Base-by-base conservation (phyloP, 2,888 invertebrate genomes). In the Melolontha melolontha region DNA sequence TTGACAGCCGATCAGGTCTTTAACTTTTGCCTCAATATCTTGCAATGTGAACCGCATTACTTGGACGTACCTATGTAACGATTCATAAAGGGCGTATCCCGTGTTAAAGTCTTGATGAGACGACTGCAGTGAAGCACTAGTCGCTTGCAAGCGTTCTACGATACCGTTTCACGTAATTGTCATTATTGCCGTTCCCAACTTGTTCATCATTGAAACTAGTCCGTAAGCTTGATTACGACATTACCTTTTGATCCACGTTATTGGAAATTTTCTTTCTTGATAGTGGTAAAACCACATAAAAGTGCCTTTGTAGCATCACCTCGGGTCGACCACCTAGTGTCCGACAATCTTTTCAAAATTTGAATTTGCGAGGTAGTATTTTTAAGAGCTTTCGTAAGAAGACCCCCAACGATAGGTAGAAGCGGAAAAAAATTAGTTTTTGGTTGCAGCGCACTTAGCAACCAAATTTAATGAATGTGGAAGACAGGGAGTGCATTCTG, bases 111-210 rank as follows among this genome's bases (percentile, higher is more conserved):
- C 73, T 72, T 68, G 63, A 68, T 72, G 67, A 69, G 69, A 59
- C 42, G 66, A 73, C 69, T 72, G 72, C 59, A 75, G 63, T 63
- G 68, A 69, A 72, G 70, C 71, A 52, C 67, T 73, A 67, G 71
- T 68, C 51, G 67, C 70, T 71, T 73, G 71, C 40, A 71, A 71
- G 70, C 72, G 64, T 65, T 73, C 66, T 70, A 73, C 70, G 29
- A 72, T 66, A 72, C 66, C 54, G 64, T 71, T 68, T 4, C 55
- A 55, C 16, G 8, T n/a, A n/a, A n/a, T n/a, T n/a, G n/a, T n/a
- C n/a, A n/a, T n/a, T n/a, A n/a, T n/a, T n/a, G n/a, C n/a, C n/a
- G n/a, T 47, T 47, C 12, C 14, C 14, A 47, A 47, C 47, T 12
- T 47, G 2, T 47, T 47, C 47, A 12, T 47, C 47, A 12, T 47